Base-by-base conservation (phyloP, 35 echinoderm and acorn worm genomes). In the Holothuria glaberrima region DNA sequence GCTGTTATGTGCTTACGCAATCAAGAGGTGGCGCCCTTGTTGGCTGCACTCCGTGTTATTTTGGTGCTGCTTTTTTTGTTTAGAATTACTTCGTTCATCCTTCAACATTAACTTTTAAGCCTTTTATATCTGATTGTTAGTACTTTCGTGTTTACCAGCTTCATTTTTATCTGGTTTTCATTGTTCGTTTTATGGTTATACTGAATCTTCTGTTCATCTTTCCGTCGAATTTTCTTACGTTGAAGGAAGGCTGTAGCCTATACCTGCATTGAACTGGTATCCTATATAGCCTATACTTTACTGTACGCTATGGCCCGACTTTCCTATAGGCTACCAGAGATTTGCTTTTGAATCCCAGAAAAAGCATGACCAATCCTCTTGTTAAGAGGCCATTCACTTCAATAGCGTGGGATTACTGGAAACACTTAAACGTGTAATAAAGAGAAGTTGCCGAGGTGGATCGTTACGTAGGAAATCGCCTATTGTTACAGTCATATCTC, bases 311-410 rank as follows among this genome's bases (percentile, higher is more conserved):
- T 72, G 26, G 26, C 68, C 2, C 68, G 68, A 72, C 68, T 72
- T 72, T 72, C 68, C 16, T 72, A 72, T n/a, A n/a, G n/a, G n/a
- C n/a, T 72, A 72, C 68, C 68, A 72, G 68, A 72, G 68, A 72
- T 31, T 22, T 72, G 68, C 68, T 72, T 72, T 72, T 72, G 68
- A 32, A 32, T 29, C 22, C 30, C 68, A 72, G 27, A 31, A 72
- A 72, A 72, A 72, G 68, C 68, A 72, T 72, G 68, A 72, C 9
- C 2, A 41, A 17, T 72, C 30, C 68, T 72, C 30, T 72, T 72
- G 68, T 72, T 72, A 72, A 71, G 29, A 10, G 29, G 29, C 68
- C 68, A 28, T 71, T 71, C 68, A 71, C 68, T 71, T 71, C 68
- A 71, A 26, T 4, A 71, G 68, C 29, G 3, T 71, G 68, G 68